phyloP scores from a whole-genome alignment of 1,140 invertebrate species.

The Dendrolimus punctatus region DNA sequence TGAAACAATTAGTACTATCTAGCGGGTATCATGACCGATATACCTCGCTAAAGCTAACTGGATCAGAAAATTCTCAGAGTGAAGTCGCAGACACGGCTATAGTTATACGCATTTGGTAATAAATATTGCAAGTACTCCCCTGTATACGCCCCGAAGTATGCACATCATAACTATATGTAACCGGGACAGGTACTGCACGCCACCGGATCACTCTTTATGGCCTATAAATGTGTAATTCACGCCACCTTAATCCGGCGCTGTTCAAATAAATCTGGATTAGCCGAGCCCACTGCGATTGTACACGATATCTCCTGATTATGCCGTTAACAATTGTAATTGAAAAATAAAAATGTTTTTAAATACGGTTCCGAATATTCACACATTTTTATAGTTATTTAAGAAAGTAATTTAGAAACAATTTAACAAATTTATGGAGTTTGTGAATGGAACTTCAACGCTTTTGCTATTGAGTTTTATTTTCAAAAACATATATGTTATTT shows the following conservation, averaged over 20 bases:
- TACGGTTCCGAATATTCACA: constrained; percentile 17
- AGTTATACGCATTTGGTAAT: background rate
- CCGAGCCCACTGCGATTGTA: constrained; percentile 52
- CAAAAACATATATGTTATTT: too few relatives aligned
- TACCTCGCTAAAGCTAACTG: too few relatives aligned
- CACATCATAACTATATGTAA: constrained; percentile 61
- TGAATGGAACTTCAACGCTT: background rate
- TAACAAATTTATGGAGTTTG: constrained; percentile 3
- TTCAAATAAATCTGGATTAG: constrained; percentile 68
- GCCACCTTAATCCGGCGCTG: constrained; percentile 65
- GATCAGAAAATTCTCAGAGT: too few relatives aligned
- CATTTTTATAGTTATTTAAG: constrained; percentile 9
- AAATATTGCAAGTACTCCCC: constrained; percentile 12
- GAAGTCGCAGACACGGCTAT: too few relatives aligned
- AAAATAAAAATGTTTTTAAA: constrained; percentile 50
- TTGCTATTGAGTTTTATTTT: too few relatives aligned
- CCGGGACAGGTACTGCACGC: constrained; percentile 46
- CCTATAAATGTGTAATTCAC: constrained; percentile 70
- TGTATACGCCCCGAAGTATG: constrained; percentile 28
- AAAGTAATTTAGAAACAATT: constrained; percentile 8
- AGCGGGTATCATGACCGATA: too few relatives aligned
- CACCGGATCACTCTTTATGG: constrained; percentile 69
- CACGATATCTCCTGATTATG: constrained; percentile 58
- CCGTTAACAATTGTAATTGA: constrained; percentile 69
- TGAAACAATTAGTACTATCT: too few relatives aligned